Conservation (phyloP, 2,113 vertebrate species). For the Pitta sordida region DNA sequence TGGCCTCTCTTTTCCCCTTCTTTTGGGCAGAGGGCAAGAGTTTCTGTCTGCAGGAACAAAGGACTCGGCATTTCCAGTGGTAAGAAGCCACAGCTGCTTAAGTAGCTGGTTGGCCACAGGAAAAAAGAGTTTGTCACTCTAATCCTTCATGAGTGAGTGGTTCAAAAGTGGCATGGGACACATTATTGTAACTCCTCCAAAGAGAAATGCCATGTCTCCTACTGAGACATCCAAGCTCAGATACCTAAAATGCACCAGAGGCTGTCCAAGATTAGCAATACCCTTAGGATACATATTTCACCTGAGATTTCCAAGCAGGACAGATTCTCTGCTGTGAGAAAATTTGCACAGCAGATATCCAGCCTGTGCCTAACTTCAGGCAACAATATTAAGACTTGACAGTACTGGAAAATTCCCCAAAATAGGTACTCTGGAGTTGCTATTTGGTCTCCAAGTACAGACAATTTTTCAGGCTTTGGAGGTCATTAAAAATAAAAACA, state of each 20-base stretch:
- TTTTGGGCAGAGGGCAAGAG: not conserved
- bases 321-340: not conserved
- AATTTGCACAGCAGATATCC: not conserved
- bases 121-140: not conserved
- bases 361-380: not conserved
- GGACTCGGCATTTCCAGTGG: accelerated
- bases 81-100: not conserved
- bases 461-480: not conserved
- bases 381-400: not conserved
- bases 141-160: not conserved
- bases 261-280: not conserved
- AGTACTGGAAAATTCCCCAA: not conserved
- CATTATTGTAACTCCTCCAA: not conserved
- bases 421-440: not conserved
- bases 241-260: not conserved
- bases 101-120: not conserved
- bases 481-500: not conserved
- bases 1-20: not conserved
- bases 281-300: not conserved
- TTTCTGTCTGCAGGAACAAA: not conserved
- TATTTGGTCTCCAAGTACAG: not conserved
- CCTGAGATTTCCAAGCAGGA: not conserved
- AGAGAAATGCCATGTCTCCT: not conserved
- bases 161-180: not conserved
- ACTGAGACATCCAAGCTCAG: not conserved